Percentiles rank a stretch among this genome's conserved stretches.
Conservation (phyloP, 2,888 invertebrate species). For the Siphonodentalium dalli region DNA sequence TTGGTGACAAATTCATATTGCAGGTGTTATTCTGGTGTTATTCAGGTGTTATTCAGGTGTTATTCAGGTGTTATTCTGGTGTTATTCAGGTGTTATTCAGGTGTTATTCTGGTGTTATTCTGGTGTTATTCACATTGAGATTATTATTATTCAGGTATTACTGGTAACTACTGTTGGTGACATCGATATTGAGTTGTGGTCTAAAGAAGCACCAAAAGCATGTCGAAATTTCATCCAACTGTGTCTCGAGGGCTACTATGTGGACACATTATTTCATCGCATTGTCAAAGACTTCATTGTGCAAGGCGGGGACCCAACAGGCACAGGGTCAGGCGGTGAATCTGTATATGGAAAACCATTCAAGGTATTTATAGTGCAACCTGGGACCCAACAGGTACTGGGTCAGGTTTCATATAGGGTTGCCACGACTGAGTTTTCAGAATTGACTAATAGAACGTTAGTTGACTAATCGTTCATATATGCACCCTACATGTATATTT, state of each 20-base stretch:
- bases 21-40: no score
- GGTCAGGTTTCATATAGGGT: no score
- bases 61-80: no score
- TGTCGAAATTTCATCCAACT: conserved; percentile 93
- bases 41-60: no score
- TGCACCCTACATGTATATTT: no score
- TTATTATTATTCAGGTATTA: conserved; percentile 74
- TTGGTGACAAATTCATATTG: no score
- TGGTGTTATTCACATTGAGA: neutral
- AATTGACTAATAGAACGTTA: no score
- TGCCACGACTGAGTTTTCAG: no score
- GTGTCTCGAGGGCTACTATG: conserved; percentile 94
- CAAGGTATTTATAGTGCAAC: conserved; percentile 73
- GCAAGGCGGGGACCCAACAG: conserved; percentile 96
- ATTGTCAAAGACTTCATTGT: conserved; percentile 93
- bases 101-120: neutral
- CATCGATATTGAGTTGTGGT: conserved; percentile 97
- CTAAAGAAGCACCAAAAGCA: conserved; percentile 94
- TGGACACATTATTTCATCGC: conserved; percentile 87
- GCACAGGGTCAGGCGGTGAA: conserved; percentile 94
- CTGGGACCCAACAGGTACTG: no score
- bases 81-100: no score
- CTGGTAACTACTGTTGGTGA: conserved; percentile 93
- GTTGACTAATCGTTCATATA: no score
- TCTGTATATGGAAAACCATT: conserved; percentile 94